Conservation (phyloP, 2,888 invertebrate genomes). For the Oligia latruncula region DNA sequence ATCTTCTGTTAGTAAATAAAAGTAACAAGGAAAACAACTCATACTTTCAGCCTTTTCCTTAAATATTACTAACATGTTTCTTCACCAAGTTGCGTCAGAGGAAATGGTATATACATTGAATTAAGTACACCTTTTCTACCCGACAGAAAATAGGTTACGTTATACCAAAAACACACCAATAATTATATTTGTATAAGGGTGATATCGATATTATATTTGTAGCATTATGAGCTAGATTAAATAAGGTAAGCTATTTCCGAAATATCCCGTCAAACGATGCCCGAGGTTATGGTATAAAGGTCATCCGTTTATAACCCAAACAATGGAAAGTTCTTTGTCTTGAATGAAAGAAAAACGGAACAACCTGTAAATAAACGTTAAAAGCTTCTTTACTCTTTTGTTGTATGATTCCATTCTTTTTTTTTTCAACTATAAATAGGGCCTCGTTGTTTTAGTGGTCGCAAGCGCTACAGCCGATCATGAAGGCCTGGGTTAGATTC, state of each 20-base stretch:
- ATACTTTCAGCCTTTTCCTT: slow-evolving; percentile 1
- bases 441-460: neutral
- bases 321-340: neutral
- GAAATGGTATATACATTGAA: neutral
- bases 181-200: neutral
- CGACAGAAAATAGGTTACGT: neutral
- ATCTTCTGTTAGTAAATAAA: neutral
- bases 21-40: neutral
- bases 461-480: neutral
- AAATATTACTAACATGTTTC: neutral
- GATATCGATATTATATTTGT: slow-evolving; percentile 18
- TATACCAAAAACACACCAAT: slow-evolving; percentile 4
- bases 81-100: neutral
- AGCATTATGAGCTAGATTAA: slow-evolving; percentile 32
- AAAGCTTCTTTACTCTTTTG: slow-evolving; percentile 13
- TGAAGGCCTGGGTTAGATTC: neutral
- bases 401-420: neutral
- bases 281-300: slow-evolving; percentile 32
- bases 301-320: slow-evolving; percentile 25
- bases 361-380: slow-evolving; percentile 16
- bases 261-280: slow-evolving; percentile 2
- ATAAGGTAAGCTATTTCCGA: slow-evolving; percentile 39
- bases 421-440: neutral
- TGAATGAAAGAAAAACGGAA: slow-evolving; percentile 19
- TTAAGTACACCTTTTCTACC: neutral